These are phyloP conservation scores for Dioctria rufipes DNA, from an alignment of 2,888 invertebrate species.

Conservation along the genomic window DNA sequence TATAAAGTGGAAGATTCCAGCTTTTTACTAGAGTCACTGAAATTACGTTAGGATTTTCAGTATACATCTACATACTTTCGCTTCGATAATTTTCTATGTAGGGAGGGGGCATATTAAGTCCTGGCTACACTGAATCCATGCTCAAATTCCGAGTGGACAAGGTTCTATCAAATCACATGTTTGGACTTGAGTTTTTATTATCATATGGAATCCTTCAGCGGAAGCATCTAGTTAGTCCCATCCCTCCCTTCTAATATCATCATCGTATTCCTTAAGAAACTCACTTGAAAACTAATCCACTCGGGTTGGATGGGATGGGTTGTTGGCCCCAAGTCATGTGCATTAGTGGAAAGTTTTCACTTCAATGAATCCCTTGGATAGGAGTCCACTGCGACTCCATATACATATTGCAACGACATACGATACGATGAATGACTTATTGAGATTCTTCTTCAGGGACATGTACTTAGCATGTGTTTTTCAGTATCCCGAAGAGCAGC, in stretches of 20 bases:
- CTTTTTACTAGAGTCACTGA: too few species aligned
- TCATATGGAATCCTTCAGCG: constrained; percentile 34
- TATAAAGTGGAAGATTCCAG: neutral
- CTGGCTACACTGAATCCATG: constrained; percentile 28
- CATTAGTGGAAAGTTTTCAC: constrained; percentile 49
- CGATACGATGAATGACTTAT: constrained; percentile 41
- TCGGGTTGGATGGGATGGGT: constrained; percentile 16
- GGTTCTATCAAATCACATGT: constrained; percentile 46
- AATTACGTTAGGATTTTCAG: too few species aligned
- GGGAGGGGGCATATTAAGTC: neutral
- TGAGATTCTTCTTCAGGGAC: constrained; percentile 39
- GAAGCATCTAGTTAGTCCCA: neutral
- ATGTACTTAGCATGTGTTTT: constrained; percentile 15
- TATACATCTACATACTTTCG: neutral
- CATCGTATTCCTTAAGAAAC: constrained; percentile 22
- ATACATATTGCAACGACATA: neutral
- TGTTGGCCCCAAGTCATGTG: constrained; percentile 42
- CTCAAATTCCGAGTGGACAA: constrained; percentile 32
- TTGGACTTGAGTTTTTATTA: constrained; percentile 43
- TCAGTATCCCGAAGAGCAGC: neutral
- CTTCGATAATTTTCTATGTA: too few species aligned
- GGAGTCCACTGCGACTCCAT: neutral
- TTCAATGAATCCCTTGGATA: constrained; percentile 42
- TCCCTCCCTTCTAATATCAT: neutral
- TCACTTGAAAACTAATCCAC: constrained; percentile 15